Evolutionary conservation across 2,113 vertebrate species (phyloP), one percentile per base, ranked within the genome.

Genomic region (Ptyas mucosa): DNA sequence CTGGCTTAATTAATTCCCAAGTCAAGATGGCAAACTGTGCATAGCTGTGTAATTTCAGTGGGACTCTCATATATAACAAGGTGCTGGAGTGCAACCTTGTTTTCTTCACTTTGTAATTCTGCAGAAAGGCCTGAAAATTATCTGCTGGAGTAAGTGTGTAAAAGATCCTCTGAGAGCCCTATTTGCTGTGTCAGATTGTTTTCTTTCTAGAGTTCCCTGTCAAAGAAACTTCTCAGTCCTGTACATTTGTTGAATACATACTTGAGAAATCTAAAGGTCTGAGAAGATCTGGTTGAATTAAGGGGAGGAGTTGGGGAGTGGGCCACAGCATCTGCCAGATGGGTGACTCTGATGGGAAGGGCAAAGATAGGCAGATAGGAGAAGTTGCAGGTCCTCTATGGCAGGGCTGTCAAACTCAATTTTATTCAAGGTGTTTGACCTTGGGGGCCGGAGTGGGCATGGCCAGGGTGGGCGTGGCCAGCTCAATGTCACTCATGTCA

Each of bases 281-380:
- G 46, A 91, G 39, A 43, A 89, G 18, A 23, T 54, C n/a, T 61
- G 49, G 85, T 89, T 93, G 87, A 91, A 89, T 86, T 89, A 85
- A 54, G 87, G 91, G 81, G 53, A 23, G 34, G 55, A 34, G 29
- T 69, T 2, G 1, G 64, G 61, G 2, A 69, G 29, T 29, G 12
- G 29, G 5, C 5, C 64, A 69, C 1, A 5, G 29, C 61, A 26
- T 61, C 8, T 61, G 24, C 58, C 58, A n/a, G 61, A 5, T 69
- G 61, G 12, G 4, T 64, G 26, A 10, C 11, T 64, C 3, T 1
- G 29, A n/a, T 34, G 64, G 64, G 64, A 69, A 69, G 14, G 12
- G 11, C 29, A 34, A n/a, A 69, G 29, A n/a, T n/a, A 15, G 2
- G 29, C 29, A 26, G 24, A 26, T 26, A 10, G 58, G 58, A 8